phyloP scores from a whole-genome alignment of 37 sponge, comb jelly and placozoan species.

The Lycopodina hypogea region DNA sequence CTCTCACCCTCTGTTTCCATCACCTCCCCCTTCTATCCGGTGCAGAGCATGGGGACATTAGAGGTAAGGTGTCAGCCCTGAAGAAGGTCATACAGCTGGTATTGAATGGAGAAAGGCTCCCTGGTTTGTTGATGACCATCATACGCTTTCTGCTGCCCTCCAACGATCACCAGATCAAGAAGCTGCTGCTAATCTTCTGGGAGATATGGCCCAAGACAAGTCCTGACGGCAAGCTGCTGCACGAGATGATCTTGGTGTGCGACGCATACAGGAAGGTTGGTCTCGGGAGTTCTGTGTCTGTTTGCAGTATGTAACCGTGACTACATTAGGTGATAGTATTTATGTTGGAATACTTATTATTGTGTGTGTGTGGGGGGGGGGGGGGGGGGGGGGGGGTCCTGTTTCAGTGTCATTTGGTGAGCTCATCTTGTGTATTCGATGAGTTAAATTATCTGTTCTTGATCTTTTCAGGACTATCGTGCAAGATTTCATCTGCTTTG shows the following conservation, averaged over 20 bases:
- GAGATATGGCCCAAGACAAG: conserved; percentile 97
- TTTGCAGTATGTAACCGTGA: neutral
- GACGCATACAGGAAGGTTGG: conserved; percentile 93
- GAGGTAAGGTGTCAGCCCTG: conserved; percentile 70
- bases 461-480: too few relatives aligned
- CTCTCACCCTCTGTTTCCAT: too few relatives aligned
- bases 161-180: conserved; percentile 95
- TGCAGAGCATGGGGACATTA: conserved; percentile 73
- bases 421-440: too few relatives aligned
- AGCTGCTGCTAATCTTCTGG: conserved; percentile 93
- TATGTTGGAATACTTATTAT: neutral
- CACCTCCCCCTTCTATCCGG: neutral
- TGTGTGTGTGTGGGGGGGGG: neutral
- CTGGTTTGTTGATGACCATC: conserved; percentile 93
- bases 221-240: conserved; percentile 93
- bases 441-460: too few relatives aligned
- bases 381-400: too few relatives aligned
- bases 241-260: conserved; percentile 99
- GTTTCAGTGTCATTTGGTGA: too few relatives aligned
- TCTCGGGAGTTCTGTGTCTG: too few relatives aligned
- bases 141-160: conserved; percentile 91
- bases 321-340: neutral
- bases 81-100: conserved; percentile 94
- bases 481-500: too few relatives aligned
- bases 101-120: conserved; percentile 91